phyloP scores from a whole-genome alignment of 2,797 vertebrate species.

The Morus bassanus region DNA sequence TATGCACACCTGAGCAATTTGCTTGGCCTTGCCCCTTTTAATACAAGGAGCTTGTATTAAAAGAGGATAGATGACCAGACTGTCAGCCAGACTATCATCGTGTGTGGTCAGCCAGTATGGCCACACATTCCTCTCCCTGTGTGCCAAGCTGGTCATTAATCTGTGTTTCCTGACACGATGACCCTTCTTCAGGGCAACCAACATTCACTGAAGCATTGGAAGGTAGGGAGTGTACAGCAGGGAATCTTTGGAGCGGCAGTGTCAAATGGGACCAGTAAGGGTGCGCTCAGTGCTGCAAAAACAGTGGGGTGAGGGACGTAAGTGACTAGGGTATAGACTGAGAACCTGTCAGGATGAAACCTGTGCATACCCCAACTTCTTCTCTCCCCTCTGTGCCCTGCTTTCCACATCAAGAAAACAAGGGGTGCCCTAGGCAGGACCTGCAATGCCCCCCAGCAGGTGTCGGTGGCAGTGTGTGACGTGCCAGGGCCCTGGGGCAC shows the following conservation, averaged over 20 bases:
- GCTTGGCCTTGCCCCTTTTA: background rate
- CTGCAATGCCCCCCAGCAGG: background rate
- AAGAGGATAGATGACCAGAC: background rate
- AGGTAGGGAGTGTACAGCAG: background rate
- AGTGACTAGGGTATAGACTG: background rate
- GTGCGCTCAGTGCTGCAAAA: background rate
- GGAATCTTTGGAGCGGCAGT: background rate
- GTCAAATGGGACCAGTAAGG: background rate
- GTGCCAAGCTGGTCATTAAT: background rate
- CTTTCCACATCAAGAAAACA: background rate
- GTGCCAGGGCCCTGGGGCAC: background rate
- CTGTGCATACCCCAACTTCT: background rate
- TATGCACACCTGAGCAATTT: background rate
- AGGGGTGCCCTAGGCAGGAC: background rate
- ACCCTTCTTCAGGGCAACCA: background rate
- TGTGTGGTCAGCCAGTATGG: background rate
- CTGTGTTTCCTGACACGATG: background rate
- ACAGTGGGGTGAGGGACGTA: rapidly evolving
- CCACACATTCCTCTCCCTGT: background rate
- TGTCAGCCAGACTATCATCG: background rate
- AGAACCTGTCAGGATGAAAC: background rate
- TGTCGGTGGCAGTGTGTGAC: rapidly evolving
- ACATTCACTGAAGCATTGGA: background rate
- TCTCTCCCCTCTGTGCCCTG: background rate
- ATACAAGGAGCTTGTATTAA: background rate